Base-by-base conservation (phyloP, 2,888 invertebrate species). In the Megaustenia siamemsis region DNA sequence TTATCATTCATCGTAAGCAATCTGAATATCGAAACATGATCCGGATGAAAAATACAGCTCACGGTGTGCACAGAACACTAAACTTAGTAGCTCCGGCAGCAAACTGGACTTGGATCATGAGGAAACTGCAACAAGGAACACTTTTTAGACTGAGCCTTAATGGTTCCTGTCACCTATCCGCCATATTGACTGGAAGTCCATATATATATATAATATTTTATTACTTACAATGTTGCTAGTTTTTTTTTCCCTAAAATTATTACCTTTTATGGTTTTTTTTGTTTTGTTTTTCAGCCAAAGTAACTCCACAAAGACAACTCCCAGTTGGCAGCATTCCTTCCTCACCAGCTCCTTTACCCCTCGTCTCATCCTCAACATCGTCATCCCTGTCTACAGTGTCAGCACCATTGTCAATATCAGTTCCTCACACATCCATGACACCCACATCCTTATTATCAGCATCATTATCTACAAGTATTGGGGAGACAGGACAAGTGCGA, bases 221-320 rank as follows among this genome's bases (percentile, higher is more conserved):
- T 49, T 49, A 12, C 18, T 10, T 12, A 49, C 49, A 12, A 18
- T 49, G 10, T 12, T 49, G 18, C 49, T 49, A 49, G 49, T 49
- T 49, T 12, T 12, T 18, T 12, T 49, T 49, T 10, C 18, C 18
- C 18, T 49, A 49, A n/a, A 49, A 49, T 18, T 49, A 18, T 12
- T 49, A n/a, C 21, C 21, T 21, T 53, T 18, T 66, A 68, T 4
- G 10, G 6, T 69, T 38, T 38, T 32, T 68, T 15, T 12, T 1
- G 38, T 5, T 18, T 38, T 24, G 0, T 15, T 40, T 86, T 88
- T 21, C 87, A 92, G 92, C 92, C 49, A 92, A 91, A 89, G 91
- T 92, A 28, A 89, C 91, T 21, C 91, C 92, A 15, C 91, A 91
- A 56, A 84, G 92, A 71, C 91, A 90, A 84, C 90, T 88, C 38